Percentiles rank a stretch among this genome's conserved stretches.
Evolutionary conservation across 2,797 vertebrate species (phyloP).

Genomic region (Echeneis naucrates): DNA sequence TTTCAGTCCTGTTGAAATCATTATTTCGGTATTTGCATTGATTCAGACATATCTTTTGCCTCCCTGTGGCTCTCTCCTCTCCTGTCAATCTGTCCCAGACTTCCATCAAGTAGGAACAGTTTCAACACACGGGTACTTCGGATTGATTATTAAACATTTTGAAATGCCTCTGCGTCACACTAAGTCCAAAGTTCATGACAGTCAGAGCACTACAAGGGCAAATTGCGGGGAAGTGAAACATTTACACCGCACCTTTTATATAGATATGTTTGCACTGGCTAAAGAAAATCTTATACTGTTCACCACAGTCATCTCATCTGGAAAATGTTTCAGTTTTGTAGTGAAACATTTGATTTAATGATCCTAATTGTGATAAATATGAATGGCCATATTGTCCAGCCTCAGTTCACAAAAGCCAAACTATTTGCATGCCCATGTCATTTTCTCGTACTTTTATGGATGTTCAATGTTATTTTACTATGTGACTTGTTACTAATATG

Average conservation of each 20-base stretch:
- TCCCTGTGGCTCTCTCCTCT: neutral
- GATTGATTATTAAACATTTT: constrained; percentile 69
- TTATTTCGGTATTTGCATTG: constrained; percentile 7
- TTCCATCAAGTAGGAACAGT: constrained; percentile 22
- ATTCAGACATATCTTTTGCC: neutral
- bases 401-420: neutral
- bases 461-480: neutral
- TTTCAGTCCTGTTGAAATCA: constrained; percentile 6
- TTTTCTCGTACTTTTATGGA: neutral
- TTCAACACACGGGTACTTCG: constrained; percentile 12
- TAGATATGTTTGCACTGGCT: neutral
- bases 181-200: constrained; percentile 52
- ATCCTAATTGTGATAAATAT: neutral
- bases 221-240: constrained; percentile 45
- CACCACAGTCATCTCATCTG: neutral
- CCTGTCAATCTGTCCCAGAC: constrained; percentile 42
- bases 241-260: constrained; percentile 42
- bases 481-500: constrained; percentile 5
- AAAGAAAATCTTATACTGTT: neutral
- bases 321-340: neutral
- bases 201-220: constrained; percentile 14
- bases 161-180: constrained; percentile 27
- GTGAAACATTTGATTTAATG: neutral
- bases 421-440: neutral
- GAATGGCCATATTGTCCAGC: neutral